Evolutionary conservation across 2,113 vertebrate species (phyloP).

Genomic region (Nothoprocta pentlandii): DNA sequence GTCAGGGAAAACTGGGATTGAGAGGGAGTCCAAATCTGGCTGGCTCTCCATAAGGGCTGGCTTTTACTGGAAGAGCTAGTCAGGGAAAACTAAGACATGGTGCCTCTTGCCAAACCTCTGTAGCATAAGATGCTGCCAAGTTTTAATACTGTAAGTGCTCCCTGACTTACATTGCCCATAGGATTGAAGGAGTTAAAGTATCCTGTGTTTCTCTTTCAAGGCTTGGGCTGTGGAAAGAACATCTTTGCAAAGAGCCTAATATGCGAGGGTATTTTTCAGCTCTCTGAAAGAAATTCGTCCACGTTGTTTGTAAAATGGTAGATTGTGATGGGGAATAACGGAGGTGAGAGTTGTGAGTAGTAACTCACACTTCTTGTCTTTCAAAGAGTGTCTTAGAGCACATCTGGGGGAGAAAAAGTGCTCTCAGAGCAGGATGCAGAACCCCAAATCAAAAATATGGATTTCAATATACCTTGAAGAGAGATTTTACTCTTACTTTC

Average conservation of each 20-base stretch:
- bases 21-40: too few relatives aligned
- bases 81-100: not conserved
- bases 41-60: too few relatives aligned
- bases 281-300: not conserved
- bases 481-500: not conserved
- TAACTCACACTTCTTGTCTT: not conserved
- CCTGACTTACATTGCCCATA: not conserved
- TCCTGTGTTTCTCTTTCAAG: not conserved
- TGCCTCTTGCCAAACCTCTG: not conserved
- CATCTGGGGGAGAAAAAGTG: not conserved
- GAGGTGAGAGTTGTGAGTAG: not conserved
- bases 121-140: not conserved
- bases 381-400: not conserved
- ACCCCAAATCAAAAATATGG: not conserved
- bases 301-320: not conserved
- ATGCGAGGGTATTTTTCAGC: not conserved
- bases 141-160: not conserved
- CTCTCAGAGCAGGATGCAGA: not conserved
- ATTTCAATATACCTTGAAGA: not conserved
- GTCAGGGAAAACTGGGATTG: too few relatives aligned
- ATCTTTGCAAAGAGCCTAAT: not conserved
- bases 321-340: not conserved
- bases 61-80: not conserved
- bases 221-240: not conserved
- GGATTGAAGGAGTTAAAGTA: not conserved